Evolutionary conservation across 64 coral and sea anemone genomes (phyloP).

Genomic region (Stichodactyla mertensii): DNA sequence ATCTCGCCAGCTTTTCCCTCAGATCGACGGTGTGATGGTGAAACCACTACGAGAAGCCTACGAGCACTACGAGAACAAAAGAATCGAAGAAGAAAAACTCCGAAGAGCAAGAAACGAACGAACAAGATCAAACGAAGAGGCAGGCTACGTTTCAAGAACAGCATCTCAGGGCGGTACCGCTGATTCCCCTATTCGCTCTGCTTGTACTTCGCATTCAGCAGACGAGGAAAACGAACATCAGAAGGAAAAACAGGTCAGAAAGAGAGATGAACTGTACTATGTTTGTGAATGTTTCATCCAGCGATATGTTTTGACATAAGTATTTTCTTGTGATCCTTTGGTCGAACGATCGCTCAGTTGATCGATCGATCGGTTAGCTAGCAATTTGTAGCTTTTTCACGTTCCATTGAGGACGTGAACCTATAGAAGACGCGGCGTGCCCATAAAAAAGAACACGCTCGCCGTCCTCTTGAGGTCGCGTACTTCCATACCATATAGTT

Average conservation of each 20-base stretch:
- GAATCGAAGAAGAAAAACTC: conserved; percentile 40
- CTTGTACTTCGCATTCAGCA: background rate
- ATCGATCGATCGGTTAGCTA: too few species aligned
- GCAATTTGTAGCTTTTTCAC: too few species aligned
- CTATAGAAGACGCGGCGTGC: too few species aligned
- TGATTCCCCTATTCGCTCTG: background rate
- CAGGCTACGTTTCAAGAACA: background rate
- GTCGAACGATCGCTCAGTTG: too few species aligned
- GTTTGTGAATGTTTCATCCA: too few species aligned
- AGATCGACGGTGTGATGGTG: conserved; percentile 63
- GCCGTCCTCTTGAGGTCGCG: too few species aligned
- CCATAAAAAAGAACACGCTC: too few species aligned
- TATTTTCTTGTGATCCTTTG: too few species aligned
- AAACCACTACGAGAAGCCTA: conserved; percentile 60
- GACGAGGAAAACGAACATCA: background rate
- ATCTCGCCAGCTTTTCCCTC: conserved; percentile 56
- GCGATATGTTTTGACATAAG: too few species aligned
- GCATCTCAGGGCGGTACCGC: background rate
- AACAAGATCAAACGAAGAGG: background rate
- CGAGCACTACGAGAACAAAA: conserved; percentile 62
- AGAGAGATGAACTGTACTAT: too few species aligned
- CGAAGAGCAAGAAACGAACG: conserved; percentile 8
- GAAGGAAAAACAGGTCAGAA: background rate
- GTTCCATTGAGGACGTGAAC: too few species aligned
- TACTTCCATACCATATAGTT: too few species aligned